Percentiles rank a stretch among this genome's conserved stretches.
Evolutionary conservation across 2,113 vertebrate species (phyloP).

Genomic region (Callipepla californica): DNA sequence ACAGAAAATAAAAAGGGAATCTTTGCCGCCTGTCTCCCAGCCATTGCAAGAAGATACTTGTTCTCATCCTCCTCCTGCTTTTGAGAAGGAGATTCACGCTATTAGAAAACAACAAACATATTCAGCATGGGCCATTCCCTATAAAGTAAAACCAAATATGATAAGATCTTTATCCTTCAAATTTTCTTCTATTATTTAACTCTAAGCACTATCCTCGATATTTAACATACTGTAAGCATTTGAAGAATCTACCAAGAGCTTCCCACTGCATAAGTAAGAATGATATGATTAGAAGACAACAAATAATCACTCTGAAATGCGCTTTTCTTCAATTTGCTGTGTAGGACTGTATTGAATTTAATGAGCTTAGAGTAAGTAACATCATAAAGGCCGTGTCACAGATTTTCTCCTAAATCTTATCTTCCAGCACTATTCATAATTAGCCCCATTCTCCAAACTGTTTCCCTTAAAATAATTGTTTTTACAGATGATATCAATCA

Average conservation of each 20-base stretch:
- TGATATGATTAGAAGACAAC: neutral
- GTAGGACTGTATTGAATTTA: neutral
- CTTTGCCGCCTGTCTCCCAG: neutral
- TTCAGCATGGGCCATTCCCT: neutral
- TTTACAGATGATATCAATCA: neutral
- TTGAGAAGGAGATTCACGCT: neutral
- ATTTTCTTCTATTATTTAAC: neutral
- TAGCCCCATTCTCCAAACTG: neutral
- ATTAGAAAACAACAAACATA: neutral
- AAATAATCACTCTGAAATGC: neutral
- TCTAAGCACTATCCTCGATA: neutral
- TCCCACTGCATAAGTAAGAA: neutral
- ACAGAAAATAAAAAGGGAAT: neutral
- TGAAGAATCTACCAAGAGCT: neutral
- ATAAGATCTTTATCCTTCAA: neutral
- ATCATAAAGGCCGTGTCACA: neutral
- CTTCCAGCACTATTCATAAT: neutral
- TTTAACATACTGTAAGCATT: neutral
- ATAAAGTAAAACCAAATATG: neutral
- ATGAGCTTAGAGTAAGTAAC: neutral
- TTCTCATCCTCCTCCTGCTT: neutral
- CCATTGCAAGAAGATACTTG: neutral
- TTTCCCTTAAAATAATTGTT: neutral
- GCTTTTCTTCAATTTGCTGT: neutral
- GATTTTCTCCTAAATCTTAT: neutral